Evolutionary conservation across 2,113 vertebrate species (phyloP).

Genomic region (Epinephelus cyanopodus): DNA sequence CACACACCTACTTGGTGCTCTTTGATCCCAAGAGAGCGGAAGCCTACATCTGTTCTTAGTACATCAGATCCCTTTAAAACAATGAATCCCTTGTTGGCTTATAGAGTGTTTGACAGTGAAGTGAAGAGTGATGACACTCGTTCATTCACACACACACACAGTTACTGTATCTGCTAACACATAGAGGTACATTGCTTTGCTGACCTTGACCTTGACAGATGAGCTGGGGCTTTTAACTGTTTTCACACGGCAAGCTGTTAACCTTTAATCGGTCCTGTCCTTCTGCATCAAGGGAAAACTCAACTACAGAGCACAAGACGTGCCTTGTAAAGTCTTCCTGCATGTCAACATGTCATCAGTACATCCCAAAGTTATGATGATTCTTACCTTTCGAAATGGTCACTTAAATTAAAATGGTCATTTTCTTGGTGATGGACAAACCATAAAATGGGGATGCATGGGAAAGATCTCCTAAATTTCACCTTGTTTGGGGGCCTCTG

Average conservation of each 20-base stretch:
- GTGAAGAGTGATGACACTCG: constrained; percentile 21
- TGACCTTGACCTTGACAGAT: constrained; percentile 33
- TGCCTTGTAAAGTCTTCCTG: neutral
- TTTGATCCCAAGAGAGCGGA: constrained; percentile 71
- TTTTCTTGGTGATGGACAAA: neutral
- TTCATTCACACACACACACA: neutral
- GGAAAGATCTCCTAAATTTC: neutral
- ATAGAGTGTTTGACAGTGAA: constrained; percentile 51
- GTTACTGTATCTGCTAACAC: neutral
- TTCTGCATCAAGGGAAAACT: neutral
- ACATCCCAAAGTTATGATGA: neutral
- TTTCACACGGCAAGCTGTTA: neutral
- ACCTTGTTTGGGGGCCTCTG: neutral
- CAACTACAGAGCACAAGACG: neutral
- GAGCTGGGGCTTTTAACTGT: neutral
- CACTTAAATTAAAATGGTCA: neutral
- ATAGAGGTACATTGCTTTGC: neutral
- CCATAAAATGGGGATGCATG: neutral
- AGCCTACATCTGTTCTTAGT: constrained; percentile 75
- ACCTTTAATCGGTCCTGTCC: neutral
- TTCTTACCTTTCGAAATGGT: neutral
- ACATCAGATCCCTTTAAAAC: constrained; percentile 60
- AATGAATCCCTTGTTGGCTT: constrained; percentile 66
- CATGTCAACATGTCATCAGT: neutral
- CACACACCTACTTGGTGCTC: constrained; percentile 27